phyloP scores from a whole-genome alignment of 2,113 vertebrate genomes.

The Columba livia region DNA sequence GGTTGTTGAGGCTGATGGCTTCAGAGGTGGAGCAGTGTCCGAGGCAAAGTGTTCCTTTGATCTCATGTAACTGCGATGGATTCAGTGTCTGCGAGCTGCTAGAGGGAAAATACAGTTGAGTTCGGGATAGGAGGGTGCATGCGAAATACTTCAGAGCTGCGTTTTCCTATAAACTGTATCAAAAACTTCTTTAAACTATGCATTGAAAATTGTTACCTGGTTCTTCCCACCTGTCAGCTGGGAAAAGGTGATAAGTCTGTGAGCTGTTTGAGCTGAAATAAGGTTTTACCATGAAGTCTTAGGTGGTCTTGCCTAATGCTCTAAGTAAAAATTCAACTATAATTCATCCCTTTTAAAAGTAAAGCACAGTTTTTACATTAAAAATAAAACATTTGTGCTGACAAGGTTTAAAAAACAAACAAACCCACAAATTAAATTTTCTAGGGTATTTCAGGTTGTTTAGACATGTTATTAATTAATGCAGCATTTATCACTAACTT shows the following conservation, averaged over 20 bases:
- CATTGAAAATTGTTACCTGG: background rate
- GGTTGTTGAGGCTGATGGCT: background rate
- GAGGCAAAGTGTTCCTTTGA: background rate
- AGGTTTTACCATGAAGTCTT: background rate
- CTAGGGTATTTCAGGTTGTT: background rate
- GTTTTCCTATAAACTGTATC: background rate
- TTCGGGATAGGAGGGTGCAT: background rate
- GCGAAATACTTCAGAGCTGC: fast-evolving
- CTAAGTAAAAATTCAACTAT: background rate
- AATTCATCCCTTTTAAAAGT: background rate
- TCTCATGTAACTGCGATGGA: fast-evolving
- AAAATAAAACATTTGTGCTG: background rate
- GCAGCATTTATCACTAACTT: background rate
- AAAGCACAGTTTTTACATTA: background rate
- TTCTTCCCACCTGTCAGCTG: background rate
- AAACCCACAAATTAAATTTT: background rate
- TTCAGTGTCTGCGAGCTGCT: background rate
- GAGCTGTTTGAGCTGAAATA: background rate
- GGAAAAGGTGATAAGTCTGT: background rate
- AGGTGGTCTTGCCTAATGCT: background rate
- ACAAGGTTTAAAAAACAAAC: background rate
- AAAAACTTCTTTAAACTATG: background rate
- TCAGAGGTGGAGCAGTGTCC: background rate
- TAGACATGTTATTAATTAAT: background rate
- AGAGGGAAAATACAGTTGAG: background rate